Base-by-base conservation (phyloP, 2,113 vertebrate species). In the Chaenocephalus aceratus region DNA sequence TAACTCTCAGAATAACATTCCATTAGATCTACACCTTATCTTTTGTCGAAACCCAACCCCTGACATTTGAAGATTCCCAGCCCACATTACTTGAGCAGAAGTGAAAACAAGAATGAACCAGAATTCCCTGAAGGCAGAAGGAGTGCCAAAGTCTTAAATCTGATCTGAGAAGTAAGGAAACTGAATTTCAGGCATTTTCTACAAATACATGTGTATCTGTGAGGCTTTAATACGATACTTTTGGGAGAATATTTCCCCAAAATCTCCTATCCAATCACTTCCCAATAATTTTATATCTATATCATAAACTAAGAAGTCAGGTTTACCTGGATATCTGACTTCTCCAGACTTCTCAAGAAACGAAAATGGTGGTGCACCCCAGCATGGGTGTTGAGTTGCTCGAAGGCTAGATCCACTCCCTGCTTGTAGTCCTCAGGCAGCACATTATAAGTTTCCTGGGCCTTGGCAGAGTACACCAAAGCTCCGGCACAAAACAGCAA, bases 351-450 rank as follows among this genome's bases (percentile, higher is more conserved):
- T 53, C 57, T 95, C 48, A 88, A 74, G 81, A 92, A 95, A 72
- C 82, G 90, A 75, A 94, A 95, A 86, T 94, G 94, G 56, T 92
- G 84, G 0, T 82, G 79, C 3, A 95, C 58, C 7, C 56, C 69
- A 0, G 14, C 0, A 9, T 92, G 88, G 1, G 82, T 52, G 59
- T 67, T 58, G 9, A 95, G 80, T 1, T 94, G 83, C 63, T 76
- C 23, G 1, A 92, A 6, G 0, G 89, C 87, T 52, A 95, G 83
- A 56, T 90, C 90, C 14, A 94, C 93, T 67, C 94, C 93, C 6
- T 34, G 61, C 82, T 26, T 89, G 76, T 84, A 85, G 52, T n/a
- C 6, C 0, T 67, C 86, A 0, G 89, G 3, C 10, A 94, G 90
- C 1, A 75, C 64, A 4, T 18, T 4, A 0, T 89, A 87, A 4